Percentiles rank a stretch among this genome's conserved stretches.
phyloP scores from a whole-genome alignment of 2,888 invertebrate species.

The Crossocerus cetratus region DNA sequence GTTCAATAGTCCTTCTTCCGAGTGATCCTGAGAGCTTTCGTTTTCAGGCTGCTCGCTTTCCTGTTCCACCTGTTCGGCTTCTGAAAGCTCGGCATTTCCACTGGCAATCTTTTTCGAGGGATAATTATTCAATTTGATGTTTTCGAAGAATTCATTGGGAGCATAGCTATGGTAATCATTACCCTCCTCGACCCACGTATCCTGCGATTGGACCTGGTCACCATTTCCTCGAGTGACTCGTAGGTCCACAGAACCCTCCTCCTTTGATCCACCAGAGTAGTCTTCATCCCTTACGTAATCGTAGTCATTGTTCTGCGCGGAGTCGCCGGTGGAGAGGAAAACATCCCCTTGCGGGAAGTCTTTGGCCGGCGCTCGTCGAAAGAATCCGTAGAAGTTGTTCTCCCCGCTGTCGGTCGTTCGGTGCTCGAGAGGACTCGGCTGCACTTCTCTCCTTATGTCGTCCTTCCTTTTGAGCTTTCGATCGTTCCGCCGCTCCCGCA shows the following conservation, averaged over 20 bases:
- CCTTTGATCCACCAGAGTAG: background rate
- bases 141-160: constrained; percentile 55
- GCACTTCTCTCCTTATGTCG: constrained; percentile 17
- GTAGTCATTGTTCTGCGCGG: constrained; percentile 36
- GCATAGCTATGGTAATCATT: constrained; percentile 40
- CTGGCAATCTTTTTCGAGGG: constrained; percentile 32
- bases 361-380: constrained; percentile 40
- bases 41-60: background rate
- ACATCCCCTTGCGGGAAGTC: constrained; percentile 63
- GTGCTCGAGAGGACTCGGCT: constrained; percentile 3
- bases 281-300: constrained; percentile 49
- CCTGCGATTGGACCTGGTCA: constrained; percentile 25
- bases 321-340: constrained; percentile 43
- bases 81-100: constrained; percentile 56
- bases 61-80: constrained; percentile 45
- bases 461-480: constrained; percentile 34
- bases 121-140: constrained; percentile 22
- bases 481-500: constrained; percentile 44
- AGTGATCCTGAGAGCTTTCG: background rate
- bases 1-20: background rate
- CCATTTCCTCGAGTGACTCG: background rate
- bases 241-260: background rate
- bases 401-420: constrained; percentile 49
- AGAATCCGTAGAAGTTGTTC: constrained; percentile 63
- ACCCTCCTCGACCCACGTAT: constrained; percentile 40